Percentiles rank a stretch among this genome's conserved stretches.
These are phyloP conservation scores for Coccyzus lansbergi DNA, from an alignment of 2,797 vertebrate genomes.

Conservation along the genomic window DNA sequence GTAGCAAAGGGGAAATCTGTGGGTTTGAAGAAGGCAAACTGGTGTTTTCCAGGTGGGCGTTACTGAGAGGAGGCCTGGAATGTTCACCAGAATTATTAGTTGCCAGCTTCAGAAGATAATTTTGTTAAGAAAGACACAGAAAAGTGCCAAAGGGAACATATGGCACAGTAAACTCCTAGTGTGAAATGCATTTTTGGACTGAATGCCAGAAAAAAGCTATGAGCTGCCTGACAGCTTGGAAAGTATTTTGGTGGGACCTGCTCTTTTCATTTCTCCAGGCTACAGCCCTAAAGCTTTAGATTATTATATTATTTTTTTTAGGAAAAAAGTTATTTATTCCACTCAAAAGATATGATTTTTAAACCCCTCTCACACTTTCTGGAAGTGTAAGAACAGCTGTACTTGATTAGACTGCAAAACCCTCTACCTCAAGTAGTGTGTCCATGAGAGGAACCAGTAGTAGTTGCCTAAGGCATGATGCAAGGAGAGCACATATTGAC, in stretches of 20 bases:
- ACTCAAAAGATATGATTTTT: neutral
- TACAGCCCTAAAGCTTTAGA: neutral
- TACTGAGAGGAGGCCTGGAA: neutral
- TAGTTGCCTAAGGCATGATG: neutral
- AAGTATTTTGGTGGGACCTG: constrained; percentile 21
- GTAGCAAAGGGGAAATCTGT: neutral
- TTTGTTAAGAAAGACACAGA: neutral
- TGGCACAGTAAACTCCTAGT: neutral
- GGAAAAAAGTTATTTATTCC: neutral
- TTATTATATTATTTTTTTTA: neutral
- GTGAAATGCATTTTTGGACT: constrained; percentile 36
- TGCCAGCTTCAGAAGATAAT: constrained; percentile 5
- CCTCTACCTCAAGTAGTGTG: neutral
- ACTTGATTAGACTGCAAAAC: neutral
- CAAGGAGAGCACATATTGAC: neutral
- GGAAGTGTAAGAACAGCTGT: neutral
- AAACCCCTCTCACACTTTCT: neutral
- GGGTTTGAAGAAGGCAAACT: neutral
- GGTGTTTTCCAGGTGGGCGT: neutral
- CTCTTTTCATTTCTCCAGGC: constrained; percentile 5
- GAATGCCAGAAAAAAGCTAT: constrained; percentile 26
- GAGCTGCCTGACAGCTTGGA: neutral
- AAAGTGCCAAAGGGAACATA: neutral
- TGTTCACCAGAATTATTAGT: neutral
- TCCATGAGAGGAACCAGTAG: neutral